phyloP scores from a whole-genome alignment of 2,888 invertebrate genomes.

The Pycnomerus fuliginosus region DNA sequence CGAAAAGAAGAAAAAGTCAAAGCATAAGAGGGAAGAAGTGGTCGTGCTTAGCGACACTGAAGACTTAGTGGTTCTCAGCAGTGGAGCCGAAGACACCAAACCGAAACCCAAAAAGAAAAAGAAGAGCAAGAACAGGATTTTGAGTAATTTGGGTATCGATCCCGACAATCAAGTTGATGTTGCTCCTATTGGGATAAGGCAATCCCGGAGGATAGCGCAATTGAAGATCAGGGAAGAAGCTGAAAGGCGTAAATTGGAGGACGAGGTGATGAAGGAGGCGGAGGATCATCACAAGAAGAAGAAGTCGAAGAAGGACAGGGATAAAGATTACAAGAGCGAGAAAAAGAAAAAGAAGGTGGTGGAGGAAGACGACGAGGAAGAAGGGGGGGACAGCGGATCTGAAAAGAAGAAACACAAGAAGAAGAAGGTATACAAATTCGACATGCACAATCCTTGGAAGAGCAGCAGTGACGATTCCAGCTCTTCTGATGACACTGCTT shows the following conservation, averaged over 20 bases:
- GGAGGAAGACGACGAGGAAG: constrained; percentile 12
- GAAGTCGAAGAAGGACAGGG: constrained; percentile 23
- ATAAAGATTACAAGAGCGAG: constrained; percentile 43
- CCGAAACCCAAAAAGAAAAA: neutral
- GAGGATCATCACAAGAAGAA: constrained; percentile 28
- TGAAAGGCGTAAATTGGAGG: constrained; percentile 50
- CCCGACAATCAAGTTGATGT: constrained; percentile 33
- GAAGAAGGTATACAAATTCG: constrained; percentile 50
- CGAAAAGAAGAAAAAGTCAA: constrained; percentile 1
- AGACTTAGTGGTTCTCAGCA: neutral
- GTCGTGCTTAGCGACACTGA: constrained; percentile 7
- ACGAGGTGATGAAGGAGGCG: constrained; percentile 37
- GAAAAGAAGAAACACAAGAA: constrained; percentile 48
- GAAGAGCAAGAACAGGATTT: constrained; percentile 44
- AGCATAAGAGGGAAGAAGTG: neutral
- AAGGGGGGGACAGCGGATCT: constrained; percentile 42
- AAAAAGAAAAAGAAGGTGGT: constrained; percentile 36
- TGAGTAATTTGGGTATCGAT: constrained; percentile 56
- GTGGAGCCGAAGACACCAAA: neutral
- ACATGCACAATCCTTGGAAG: constrained; percentile 60
- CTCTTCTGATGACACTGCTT: constrained; percentile 47
- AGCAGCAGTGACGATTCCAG: constrained; percentile 61
- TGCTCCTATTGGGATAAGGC: constrained; percentile 61
- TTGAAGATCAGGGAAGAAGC: constrained; percentile 85
- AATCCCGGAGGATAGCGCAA: constrained; percentile 83